Conservation (phyloP, 1,140 invertebrate species). For the Zaprionus lachaisei region DNA sequence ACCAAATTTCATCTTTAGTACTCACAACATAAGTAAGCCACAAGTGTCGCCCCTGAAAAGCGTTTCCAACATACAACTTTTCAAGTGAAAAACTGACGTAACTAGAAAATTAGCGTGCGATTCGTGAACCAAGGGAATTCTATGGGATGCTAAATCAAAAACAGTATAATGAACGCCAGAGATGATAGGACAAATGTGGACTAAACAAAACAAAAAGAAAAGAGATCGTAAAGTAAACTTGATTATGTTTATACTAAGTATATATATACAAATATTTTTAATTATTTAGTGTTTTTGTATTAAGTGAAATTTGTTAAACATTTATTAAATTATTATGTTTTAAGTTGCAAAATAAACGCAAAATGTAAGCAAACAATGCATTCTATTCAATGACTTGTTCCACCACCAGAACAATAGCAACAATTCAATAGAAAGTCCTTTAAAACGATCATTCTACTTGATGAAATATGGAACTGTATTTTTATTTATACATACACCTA, state of each 20-base stretch:
- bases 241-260: constrained; percentile 82
- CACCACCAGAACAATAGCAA: constrained; percentile 20
- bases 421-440: constrained; percentile 36
- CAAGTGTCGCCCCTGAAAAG: constrained; percentile 47
- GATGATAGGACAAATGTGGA: constrained; percentile 48
- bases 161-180: constrained; percentile 46
- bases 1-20: constrained; percentile 76
- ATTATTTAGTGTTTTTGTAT: constrained; percentile 82
- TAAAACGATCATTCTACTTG: constrained; percentile 17
- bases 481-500: constrained; percentile 40
- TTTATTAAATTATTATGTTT: constrained; percentile 83
- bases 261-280: constrained; percentile 77
- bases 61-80: constrained; percentile 56
- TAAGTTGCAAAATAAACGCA: constrained; percentile 80
- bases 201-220: constrained; percentile 36
- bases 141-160: constrained; percentile 64
- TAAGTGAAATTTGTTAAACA: constrained; percentile 83
- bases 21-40: constrained; percentile 39
- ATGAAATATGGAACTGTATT: constrained; percentile 40
- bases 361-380: constrained; percentile 69
- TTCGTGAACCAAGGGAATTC: constrained; percentile 35
- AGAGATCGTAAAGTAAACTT: constrained; percentile 67
- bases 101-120: neutral
- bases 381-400: constrained; percentile 36
- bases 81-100: constrained; percentile 27